These are phyloP conservation scores for Wasmannia auropunctata DNA, from an alignment of 1,140 invertebrate species.

Conservation along the genomic window DNA sequence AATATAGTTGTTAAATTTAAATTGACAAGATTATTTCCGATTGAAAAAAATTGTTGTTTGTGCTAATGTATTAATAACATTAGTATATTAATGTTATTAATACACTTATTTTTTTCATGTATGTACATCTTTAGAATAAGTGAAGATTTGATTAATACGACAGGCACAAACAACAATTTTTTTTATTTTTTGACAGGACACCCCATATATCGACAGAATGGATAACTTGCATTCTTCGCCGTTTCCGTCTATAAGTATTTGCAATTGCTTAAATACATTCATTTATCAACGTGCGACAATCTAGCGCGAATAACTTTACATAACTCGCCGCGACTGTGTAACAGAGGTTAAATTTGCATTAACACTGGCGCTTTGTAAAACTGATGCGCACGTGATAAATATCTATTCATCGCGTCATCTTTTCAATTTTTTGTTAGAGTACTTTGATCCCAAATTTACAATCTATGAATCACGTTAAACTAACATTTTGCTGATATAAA, in stretches of 20 bases:
- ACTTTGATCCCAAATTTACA: background rate
- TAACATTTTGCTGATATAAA: no score
- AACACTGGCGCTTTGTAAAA: conserved; percentile 3
- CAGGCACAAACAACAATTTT: background rate
- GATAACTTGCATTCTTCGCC: background rate
- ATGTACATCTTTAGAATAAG: background rate
- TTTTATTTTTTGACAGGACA: background rate
- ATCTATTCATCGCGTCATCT: background rate
- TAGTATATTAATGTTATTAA: no score
- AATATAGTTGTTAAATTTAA: no score
- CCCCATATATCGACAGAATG: no score
- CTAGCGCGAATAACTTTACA: conserved; percentile 28
- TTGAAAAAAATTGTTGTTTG: no score
- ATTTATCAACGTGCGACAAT: background rate
- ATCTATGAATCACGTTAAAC: background rate
- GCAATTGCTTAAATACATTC: conserved; percentile 23
- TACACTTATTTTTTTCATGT: no score
- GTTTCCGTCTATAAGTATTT: background rate
- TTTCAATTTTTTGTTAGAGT: background rate
- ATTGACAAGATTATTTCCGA: no score
- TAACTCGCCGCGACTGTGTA: background rate
- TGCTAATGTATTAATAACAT: no score
- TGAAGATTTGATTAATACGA: background rate
- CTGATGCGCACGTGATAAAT: conserved; percentile 6
- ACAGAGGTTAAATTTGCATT: conserved; percentile 21